Evolutionary conservation across 92 coral and sea anemone genomes (phyloP), one percentile per base, ranked within the genome.

Genomic region (Epizoanthus ramosus): DNA sequence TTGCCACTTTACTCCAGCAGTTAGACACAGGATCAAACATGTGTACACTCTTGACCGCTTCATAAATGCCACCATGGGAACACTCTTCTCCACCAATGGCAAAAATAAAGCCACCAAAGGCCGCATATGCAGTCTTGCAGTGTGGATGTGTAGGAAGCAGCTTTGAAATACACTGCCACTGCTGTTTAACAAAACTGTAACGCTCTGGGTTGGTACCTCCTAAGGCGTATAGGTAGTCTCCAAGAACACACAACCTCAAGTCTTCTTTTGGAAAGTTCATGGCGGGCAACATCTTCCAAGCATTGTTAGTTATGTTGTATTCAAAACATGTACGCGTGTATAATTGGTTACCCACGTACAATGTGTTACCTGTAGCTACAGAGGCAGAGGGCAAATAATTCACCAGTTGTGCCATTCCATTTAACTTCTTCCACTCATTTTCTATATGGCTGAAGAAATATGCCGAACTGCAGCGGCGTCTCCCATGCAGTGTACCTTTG

Each of bases 191-290:
- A 83, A 87, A 87, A 67, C 84, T 87, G 47, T 81, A 87, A 59
- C 89, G 73, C 80, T 86, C 89, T 14, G 89, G 83, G 28, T 28
- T 64, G 23, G 23, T 73, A n/a, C 87, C 90, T 18, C 90, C 90
- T 17, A 87, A n/a, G 13, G 84, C 87, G 25, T 87, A 87, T 54
- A 87, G 19, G 72, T 73, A 75, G 24, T 87, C 90, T 87, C 71
- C 83, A 54, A 83, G 58, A 23, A 74, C 37, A 45, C 90, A 87
- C 3, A 74, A 45, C 39, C 77, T 77, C 72, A 87, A 74, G 22
- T 37, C 14, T 5, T 58, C 19, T 57, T 83, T 80, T 3, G 24
- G 7, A 74, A 24, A 73, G 53, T 74, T 82, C 90, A 87, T 83
- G 1, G 22, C 65, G 13, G 90, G 83, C 1, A 87, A 79, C 18